Base-by-base conservation (phyloP, 2,113 vertebrate genomes). In the Gasterosteus nipponicus region DNA sequence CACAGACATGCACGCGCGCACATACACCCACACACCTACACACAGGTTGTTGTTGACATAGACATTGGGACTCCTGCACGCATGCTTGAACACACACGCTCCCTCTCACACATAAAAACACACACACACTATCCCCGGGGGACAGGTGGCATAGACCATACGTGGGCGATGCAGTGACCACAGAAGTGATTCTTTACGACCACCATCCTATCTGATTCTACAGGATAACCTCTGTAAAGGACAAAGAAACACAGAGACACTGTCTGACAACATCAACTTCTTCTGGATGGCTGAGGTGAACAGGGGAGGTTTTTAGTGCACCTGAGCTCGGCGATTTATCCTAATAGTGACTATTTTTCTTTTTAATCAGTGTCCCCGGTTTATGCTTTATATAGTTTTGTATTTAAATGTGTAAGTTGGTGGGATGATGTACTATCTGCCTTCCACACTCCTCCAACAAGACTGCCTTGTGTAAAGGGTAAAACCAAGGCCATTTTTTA, bases 201-300 rank as follows among this genome's bases (percentile, higher is more conserved):
- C 77, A 79, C 69, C 70, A 44, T 84, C 77, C 83, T 83, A 85
- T 91, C 87, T 91, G 86, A 90, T 90, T 82, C 71, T 85, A 71
- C 81, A 75, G 84, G 77, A 84, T 90, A 90, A 92, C 91, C 91
- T 92, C 78, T 90, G 73, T 75, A 70, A 90, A 91, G 86, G 91
- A 91, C 91, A 89, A 82, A 71, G 81, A 78, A 47, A 91, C 78
- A 86, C 85, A 84, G 80, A 84, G 85, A 91, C 82, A 59, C 80
- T 73, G 80, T 87, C 89, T 89, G 90, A 91, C 87, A 90, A 86
- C 80, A 89, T 88, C 89, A 84, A 73, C 85, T 64, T 78, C 68
- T 80, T 18, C 44, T 42, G 15, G 83, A 82, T 66, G 71, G 77
- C 77, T 14, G 71, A 74, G 86, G 89, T 87, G 83, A 86, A 81